Percentiles rank a stretch among this genome's conserved stretches.
Evolutionary conservation across 2,888 invertebrate genomes (phyloP).

Genomic region (Drosophila seclusa): DNA sequence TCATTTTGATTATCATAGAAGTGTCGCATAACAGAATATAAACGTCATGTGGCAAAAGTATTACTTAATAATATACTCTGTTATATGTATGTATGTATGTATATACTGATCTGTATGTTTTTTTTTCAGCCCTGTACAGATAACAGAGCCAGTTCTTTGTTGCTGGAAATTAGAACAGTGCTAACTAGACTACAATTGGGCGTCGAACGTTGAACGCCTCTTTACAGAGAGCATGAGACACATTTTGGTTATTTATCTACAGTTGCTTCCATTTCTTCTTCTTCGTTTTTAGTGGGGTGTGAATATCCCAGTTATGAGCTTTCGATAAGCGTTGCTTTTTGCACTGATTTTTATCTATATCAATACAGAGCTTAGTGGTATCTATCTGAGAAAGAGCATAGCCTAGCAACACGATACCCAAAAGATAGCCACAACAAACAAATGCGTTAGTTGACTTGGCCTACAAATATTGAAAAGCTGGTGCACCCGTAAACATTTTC

Average conservation of each 20-base stretch:
- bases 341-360: slow-evolving; percentile 68
- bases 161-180: slow-evolving; percentile 64
- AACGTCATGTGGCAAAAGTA: slow-evolving; percentile 43
- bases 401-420: slow-evolving; percentile 61
- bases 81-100: slow-evolving; percentile 13
- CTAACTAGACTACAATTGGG: slow-evolving; percentile 31
- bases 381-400: slow-evolving; percentile 20
- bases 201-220: slow-evolving; percentile 5
- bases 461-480: slow-evolving; percentile 21
- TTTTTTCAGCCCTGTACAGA: slow-evolving; percentile 23
- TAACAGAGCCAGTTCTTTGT: slow-evolving; percentile 46
- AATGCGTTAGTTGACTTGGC: slow-evolving; percentile 19
- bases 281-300: slow-evolving; percentile 1
- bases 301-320: neutral
- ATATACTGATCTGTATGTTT: neutral
- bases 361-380: neutral
- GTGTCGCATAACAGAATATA: slow-evolving; percentile 1
- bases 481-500: slow-evolving; percentile 50
- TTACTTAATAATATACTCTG: slow-evolving; percentile 34
- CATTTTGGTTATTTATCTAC: neutral
- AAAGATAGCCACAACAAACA: slow-evolving; percentile 47
- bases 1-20: neutral
- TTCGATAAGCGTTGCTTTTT: slow-evolving; percentile 19
- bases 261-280: neutral
- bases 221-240: neutral